Percentiles rank a stretch among this genome's conserved stretches.
These are phyloP conservation scores for Sclerurus mexicanus DNA, from an alignment of 2,113 vertebrate species.

Conservation along the genomic window DNA sequence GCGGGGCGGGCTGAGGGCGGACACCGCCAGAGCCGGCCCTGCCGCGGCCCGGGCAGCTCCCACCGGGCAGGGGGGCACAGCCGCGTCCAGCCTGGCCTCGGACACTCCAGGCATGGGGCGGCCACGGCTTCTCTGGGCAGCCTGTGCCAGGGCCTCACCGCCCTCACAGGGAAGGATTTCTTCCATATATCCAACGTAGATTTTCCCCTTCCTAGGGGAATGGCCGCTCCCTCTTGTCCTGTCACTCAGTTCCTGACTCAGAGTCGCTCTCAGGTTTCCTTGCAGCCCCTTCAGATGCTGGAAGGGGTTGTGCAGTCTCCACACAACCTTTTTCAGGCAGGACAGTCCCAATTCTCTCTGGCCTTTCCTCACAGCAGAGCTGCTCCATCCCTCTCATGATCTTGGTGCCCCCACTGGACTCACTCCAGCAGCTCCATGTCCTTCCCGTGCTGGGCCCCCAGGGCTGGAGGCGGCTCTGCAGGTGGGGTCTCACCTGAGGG, in stretches of 20 bases:
- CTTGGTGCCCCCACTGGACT: not conserved
- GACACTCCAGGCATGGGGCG: not conserved
- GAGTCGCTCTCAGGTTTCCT: not conserved
- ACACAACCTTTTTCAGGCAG: not conserved
- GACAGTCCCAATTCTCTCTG: not conserved
- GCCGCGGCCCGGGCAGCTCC: not conserved
- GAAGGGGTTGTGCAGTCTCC: not conserved
- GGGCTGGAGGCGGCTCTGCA: not conserved
- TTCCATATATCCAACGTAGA: not conserved
- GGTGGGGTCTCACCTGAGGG: not conserved
- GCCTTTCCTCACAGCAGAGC: not conserved
- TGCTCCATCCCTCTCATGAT: not conserved
- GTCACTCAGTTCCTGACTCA: not conserved
- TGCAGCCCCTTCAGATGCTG: not conserved
- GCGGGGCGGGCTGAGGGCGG: no score
- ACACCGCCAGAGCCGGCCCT: no score
- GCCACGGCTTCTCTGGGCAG: fast-evolving
- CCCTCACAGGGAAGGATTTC: not conserved
- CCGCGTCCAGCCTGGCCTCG: fast-evolving
- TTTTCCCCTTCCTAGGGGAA: not conserved
- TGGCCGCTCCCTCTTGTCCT: not conserved
- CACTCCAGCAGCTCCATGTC: not conserved
- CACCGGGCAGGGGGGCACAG: fast-evolving
- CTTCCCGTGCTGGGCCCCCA: not conserved
- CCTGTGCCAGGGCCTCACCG: fast-evolving